Conservation (phyloP, 2,888 invertebrate species). For the Stratiomys singularior region DNA sequence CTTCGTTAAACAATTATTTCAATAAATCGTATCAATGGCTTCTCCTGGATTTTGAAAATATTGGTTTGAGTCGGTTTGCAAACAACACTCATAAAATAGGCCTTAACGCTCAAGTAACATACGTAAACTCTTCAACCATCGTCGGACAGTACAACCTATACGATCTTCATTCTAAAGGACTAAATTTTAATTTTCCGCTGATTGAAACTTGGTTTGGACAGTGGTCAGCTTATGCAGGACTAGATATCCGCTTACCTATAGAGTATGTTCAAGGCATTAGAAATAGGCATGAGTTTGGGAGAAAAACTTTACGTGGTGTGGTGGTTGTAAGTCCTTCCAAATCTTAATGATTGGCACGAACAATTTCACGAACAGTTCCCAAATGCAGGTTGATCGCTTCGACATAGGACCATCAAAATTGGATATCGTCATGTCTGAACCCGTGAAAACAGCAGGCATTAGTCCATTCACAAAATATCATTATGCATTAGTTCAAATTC, state of each 20-base stretch:
- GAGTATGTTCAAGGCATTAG: slow-evolving; percentile 57
- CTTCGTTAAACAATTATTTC: slow-evolving; percentile 56
- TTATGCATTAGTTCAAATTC: slow-evolving; percentile 56
- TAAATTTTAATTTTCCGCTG: slow-evolving; percentile 57
- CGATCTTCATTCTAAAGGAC: slow-evolving; percentile 61
- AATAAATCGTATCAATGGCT: slow-evolving; percentile 64
- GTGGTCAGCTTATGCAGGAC: slow-evolving; percentile 44
- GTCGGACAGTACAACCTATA: slow-evolving; percentile 51
- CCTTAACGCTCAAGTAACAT: slow-evolving; percentile 61
- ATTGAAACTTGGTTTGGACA: slow-evolving; percentile 55
- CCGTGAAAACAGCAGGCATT: slow-evolving; percentile 58
- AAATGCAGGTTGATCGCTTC: slow-evolving; percentile 60
- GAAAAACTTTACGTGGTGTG: slow-evolving; percentile 58
- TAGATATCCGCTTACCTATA: slow-evolving; percentile 53
- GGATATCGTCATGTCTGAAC: slow-evolving; percentile 54
- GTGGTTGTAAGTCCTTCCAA: slow-evolving; percentile 58
- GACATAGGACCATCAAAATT: slow-evolving; percentile 59
- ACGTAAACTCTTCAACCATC: slow-evolving; percentile 54
- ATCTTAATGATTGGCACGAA: neutral
- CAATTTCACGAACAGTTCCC: neutral
- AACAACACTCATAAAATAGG: slow-evolving; percentile 55
- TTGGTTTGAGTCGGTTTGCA: slow-evolving; percentile 52
- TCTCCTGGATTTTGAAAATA: slow-evolving; percentile 56
- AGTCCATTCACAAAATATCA: slow-evolving; percentile 61
- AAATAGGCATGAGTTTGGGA: slow-evolving; percentile 58